Evolutionary conservation across 1,140 invertebrate species (phyloP).

Genomic region (Drosophila kepulauana): DNA sequence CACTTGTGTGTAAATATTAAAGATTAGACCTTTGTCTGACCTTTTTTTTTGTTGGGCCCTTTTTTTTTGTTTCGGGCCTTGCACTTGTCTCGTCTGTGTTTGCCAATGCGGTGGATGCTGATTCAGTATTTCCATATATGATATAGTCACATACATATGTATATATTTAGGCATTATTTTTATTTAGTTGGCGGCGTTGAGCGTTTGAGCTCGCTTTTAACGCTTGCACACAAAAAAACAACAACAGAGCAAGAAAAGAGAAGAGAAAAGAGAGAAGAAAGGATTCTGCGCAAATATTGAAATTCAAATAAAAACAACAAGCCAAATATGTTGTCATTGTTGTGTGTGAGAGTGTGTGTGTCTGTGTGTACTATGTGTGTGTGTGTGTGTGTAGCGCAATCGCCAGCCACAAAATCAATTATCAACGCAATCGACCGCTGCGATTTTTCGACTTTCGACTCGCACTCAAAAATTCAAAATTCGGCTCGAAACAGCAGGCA

Average conservation of each 20-base stretch:
- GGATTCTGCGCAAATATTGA: slow-evolving; percentile 79
- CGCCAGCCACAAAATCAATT: slow-evolving; percentile 83
- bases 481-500: slow-evolving; percentile 12
- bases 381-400: slow-evolving; percentile 49
- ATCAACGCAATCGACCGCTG: slow-evolving; percentile 55
- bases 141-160: not conserved
- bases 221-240: slow-evolving; percentile 49
- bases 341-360: not conserved
- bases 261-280: slow-evolving; percentile 40
- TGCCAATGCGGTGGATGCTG: slow-evolving; percentile 72
- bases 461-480: not conserved
- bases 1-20: slow-evolving; percentile 65
- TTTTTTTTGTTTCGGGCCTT: slow-evolving; percentile 48
- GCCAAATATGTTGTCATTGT: slow-evolving; percentile 34
- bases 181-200: slow-evolving; percentile 53
- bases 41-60: slow-evolving; percentile 22
- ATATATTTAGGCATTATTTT: slow-evolving; percentile 11
- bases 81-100: slow-evolving; percentile 74
- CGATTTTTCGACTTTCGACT: no score
- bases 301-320: slow-evolving; percentile 46
- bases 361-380: slow-evolving; percentile 6
- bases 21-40: slow-evolving; percentile 62
- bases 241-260: slow-evolving; percentile 35
- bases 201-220: slow-evolving; percentile 53
- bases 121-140: slow-evolving; percentile 2